Evolutionary conservation across 2,888 invertebrate species (phyloP).

Genomic region (Xestia xanthographa): DNA sequence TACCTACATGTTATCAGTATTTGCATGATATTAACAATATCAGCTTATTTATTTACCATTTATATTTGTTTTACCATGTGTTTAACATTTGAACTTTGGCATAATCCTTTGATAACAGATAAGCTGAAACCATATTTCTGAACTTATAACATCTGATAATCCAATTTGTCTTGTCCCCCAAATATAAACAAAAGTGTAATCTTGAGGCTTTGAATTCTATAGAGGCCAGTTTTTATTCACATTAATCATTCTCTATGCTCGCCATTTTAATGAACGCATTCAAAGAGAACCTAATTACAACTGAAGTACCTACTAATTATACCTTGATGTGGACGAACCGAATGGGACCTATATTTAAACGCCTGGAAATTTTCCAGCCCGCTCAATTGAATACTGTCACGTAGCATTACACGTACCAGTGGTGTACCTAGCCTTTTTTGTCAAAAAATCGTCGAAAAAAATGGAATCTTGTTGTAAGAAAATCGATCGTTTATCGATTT

Average conservation of each 20-base stretch:
- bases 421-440: no score
- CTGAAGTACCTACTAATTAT: conserved; percentile 15
- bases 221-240: background rate
- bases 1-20: background rate
- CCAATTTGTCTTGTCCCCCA: background rate
- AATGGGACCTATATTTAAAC: conserved; percentile 22
- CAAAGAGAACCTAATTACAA: background rate
- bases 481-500: no score
- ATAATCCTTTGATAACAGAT: background rate
- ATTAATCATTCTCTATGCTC: background rate
- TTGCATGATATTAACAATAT: background rate
- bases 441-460: no score
- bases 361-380: conserved; percentile 34
- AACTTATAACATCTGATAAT: background rate
- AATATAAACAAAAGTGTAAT: background rate
- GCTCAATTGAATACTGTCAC: conserved; percentile 13
- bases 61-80: background rate
- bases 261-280: background rate
- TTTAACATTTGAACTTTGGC: background rate
- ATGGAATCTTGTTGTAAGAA: no score
- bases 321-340: conserved; percentile 2
- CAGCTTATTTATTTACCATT: background rate
- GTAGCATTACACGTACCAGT: background rate
- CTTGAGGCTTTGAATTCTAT: background rate
- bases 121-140: background rate